A percentile compares a stretch with the other conserved stretches of the same genome.
phyloP scores from a whole-genome alignment of 2,888 invertebrate genomes.

The Actias luna region DNA sequence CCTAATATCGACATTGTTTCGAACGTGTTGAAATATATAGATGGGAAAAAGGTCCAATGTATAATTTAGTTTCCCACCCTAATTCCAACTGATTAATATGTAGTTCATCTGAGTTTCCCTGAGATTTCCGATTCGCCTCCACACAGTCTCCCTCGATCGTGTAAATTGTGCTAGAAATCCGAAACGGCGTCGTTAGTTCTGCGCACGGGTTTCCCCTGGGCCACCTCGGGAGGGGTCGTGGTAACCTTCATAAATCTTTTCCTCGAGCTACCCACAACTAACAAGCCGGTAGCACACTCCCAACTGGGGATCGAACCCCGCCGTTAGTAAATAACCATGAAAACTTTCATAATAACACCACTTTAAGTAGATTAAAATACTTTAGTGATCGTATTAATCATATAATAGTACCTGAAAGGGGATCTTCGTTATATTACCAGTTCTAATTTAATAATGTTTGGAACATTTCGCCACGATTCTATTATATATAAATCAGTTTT shows the following conservation, averaged over 20 bases:
- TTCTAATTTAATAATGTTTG: constrained; percentile 67
- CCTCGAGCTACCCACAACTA: constrained; percentile 71
- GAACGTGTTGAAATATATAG: constrained; percentile 26
- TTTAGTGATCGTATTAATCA: constrained; percentile 61
- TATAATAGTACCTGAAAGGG: constrained; percentile 45
- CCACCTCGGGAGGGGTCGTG: constrained; percentile 63
- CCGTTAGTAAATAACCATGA: constrained; percentile 60
- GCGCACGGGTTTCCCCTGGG: constrained; percentile 68
- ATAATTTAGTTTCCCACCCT: constrained; percentile 50
- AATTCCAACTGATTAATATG: constrained; percentile 62
- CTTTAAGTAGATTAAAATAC: constrained; percentile 70
- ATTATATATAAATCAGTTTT: constrained; percentile 67
- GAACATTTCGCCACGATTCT: constrained; percentile 54
- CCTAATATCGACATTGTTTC: neutral
- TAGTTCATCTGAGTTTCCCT: constrained; percentile 60
- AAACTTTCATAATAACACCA: constrained; percentile 71
- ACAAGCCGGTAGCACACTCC: constrained; percentile 60
- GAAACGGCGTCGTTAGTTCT: constrained; percentile 77
- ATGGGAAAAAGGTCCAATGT: constrained; percentile 44
- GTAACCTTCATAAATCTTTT: constrained; percentile 78
- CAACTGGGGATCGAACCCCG: constrained; percentile 43
- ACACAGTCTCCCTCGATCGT: constrained; percentile 51
- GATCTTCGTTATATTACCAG: constrained; percentile 48
- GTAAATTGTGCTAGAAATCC: constrained; percentile 78
- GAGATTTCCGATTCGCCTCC: constrained; percentile 61